Evolutionary conservation across 2,888 invertebrate genomes (phyloP).

Genomic region (Hydropsyche betteni): DNA sequence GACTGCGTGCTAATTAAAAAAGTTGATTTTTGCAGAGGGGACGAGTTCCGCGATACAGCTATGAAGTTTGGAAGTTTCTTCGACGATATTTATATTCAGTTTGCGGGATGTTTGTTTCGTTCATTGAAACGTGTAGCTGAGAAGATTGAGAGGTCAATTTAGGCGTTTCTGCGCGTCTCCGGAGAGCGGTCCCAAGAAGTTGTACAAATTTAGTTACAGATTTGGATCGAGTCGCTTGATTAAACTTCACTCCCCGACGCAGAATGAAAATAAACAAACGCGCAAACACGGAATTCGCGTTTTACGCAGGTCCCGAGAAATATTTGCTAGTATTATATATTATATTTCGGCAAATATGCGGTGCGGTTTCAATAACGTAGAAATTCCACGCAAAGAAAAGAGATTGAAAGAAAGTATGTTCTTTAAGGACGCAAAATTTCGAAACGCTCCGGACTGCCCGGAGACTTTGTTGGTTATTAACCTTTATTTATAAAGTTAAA

Average conservation of each 20-base stretch:
- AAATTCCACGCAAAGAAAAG: no score
- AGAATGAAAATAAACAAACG: conserved; percentile 25
- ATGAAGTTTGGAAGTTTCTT: not conserved
- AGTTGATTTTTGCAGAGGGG: conserved; percentile 18
- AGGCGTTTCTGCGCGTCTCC: conserved; percentile 24
- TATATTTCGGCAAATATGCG: no score
- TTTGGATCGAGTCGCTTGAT: conserved; percentile 27
- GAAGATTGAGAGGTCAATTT: conserved; percentile 32
- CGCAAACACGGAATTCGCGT: not conserved
- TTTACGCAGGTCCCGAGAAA: no score
- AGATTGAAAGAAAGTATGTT: no score
- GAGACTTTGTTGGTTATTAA: no score
- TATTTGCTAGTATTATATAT: no score
- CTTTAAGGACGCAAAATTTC: no score
- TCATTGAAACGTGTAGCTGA: conserved; percentile 16
- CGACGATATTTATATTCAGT: conserved; percentile 20
- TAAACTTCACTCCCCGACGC: conserved; percentile 17
- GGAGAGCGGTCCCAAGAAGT: conserved; percentile 1
- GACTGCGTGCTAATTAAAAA: conserved; percentile 32
- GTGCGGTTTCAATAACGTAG: no score
- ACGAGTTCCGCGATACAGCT: not conserved
- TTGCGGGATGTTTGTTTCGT: conserved; percentile 20
- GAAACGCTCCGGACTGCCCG: no score
- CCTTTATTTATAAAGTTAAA: no score
- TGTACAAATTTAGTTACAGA: conserved; percentile 33